Evolutionary conservation across 2,888 invertebrate species (phyloP), one percentile per base, ranked within the genome.

Genomic region (Synanthedon myopaeformis): DNA sequence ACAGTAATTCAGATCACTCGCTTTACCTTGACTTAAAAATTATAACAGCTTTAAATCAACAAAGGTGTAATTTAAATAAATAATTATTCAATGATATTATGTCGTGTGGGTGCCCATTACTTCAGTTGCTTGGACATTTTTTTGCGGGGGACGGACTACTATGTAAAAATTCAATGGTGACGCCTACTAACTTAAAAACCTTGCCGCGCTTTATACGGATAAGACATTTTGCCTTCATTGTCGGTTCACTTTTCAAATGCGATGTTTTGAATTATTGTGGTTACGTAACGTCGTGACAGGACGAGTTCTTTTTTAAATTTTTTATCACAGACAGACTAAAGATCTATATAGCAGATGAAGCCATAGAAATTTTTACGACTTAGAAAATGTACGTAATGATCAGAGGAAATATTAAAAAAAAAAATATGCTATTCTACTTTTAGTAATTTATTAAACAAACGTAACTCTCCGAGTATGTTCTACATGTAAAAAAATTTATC

Each of bases 201-300:
- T 86, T 84, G 80, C 57, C 52, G 23, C 53, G 17, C 81, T 72
- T 58, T 75, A 75, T 77, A 79, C 67, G 79, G 82, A 57, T 54
- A 52, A 61, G 67, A 62, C 66, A 74, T 72, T 70, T 52, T 69
- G 64, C 66, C 66, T 65, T 64, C 54, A 79, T 76, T 74, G 74
- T 72, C 67, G 64, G 69, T 67, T 70, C 60, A 61, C 45, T 13
- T 65, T 73, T 79, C 10, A 45, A 49, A 49, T 19, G 12, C 10
- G 49, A 49, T 8, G 19, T 12, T 49, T 49, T 19, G 17, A 49
- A 49, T 49, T 49, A 17, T 49, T 49, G 8, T 12, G 3, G 17
- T 14, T 17, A 23, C 49, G 45, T 45, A 35, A 49, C 49, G 49
- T 49, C 49, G 6, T 49, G 12, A 45, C 14, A 45, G 13, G 12